Base-by-base conservation (phyloP, 2,113 vertebrate species). In the Fukomys damarensis region DNA sequence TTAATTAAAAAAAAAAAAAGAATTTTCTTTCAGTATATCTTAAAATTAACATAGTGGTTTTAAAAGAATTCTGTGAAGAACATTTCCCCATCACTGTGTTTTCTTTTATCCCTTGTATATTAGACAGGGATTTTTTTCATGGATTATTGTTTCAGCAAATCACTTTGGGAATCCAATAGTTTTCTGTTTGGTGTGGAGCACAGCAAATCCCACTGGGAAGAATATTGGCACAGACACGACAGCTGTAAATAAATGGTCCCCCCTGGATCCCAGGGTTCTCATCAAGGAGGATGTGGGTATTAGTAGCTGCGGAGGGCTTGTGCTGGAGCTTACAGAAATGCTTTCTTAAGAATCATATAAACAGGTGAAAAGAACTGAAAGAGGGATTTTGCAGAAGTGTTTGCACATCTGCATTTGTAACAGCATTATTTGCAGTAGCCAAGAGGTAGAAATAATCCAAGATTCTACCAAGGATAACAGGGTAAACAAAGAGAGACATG, bases 211-310 rank as follows among this genome's bases (percentile, higher is more conserved):
- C 20, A 79, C n/a, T 4, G 54, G 28, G 58, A 58, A 66, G 35
- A 58, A 13, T 5, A 7, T 13, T 7, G 49, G 22, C 28, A 14
- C 59, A 7, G 32, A 28, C 66, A 32, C 38, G 5, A 30, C 5
- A 16, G 43, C 7, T 76, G 16, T 52, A 5, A 28, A 19, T 13
- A 2, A 16, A 66, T 3, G 80, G 24, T 49, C 46, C 66, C 43
- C 8, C 32, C 3, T 1, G 41, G 52, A 30, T 4, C 17, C 2
- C 26, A 22, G 61, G 16, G n/a, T 43, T 46, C 46, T 63, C n/a
- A 10, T 2, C 2, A 0, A 38, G 6, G 41, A 32, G 5, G 58
- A 46, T 2, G 16, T 9, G 3, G 46, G 41, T 16, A 10, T 10
- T 0, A n/a, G 1, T 6, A 52, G 58, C 35, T 28, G 12, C 11